Percentiles rank a stretch among this genome's conserved stretches.
These are phyloP conservation scores for Nemotelus pantherinus DNA, from an alignment of 2,888 invertebrate genomes.

Conservation along the genomic window DNA sequence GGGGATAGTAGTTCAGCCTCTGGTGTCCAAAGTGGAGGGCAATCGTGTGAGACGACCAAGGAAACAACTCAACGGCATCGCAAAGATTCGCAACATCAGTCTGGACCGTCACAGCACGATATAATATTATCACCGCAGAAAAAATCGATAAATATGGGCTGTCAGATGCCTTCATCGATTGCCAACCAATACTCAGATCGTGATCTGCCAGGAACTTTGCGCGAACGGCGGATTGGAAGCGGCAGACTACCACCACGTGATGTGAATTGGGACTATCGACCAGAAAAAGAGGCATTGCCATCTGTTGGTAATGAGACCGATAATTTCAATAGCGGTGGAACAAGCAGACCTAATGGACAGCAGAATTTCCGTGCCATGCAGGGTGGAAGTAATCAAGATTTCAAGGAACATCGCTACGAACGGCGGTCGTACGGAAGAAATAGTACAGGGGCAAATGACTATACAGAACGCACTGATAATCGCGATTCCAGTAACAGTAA, in stretches of 20 bases:
- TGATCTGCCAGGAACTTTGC: constrained; percentile 27
- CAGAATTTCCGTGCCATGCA: constrained; percentile 37
- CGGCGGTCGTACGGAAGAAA: constrained; percentile 70
- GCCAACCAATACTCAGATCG: constrained; percentile 32
- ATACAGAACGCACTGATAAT: constrained; percentile 50
- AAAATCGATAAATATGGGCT: constrained; percentile 86
- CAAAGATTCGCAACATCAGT: constrained; percentile 20
- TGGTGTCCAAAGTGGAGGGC: background rate
- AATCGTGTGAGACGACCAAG: background rate
- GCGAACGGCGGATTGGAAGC: constrained; percentile 79
- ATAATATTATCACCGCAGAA: constrained; percentile 83
- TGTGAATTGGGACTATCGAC: constrained; percentile 66
- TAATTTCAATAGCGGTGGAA: constrained; percentile 58
- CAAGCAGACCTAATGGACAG: constrained; percentile 55
- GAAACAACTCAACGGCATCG: background rate
- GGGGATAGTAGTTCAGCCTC: background rate
- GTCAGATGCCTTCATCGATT: constrained; percentile 70
- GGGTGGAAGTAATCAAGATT: constrained; percentile 52
- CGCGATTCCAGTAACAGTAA: constrained; percentile 18
- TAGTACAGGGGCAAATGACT: constrained; percentile 58
- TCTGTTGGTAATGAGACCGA: constrained; percentile 51
- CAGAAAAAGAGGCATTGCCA: constrained; percentile 47
- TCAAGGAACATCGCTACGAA: constrained; percentile 62
- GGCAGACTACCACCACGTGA: constrained; percentile 80
- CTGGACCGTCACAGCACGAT: constrained; percentile 24